Base-by-base conservation (phyloP, 2,797 vertebrate species). In the Pelobates cultripes region DNA sequence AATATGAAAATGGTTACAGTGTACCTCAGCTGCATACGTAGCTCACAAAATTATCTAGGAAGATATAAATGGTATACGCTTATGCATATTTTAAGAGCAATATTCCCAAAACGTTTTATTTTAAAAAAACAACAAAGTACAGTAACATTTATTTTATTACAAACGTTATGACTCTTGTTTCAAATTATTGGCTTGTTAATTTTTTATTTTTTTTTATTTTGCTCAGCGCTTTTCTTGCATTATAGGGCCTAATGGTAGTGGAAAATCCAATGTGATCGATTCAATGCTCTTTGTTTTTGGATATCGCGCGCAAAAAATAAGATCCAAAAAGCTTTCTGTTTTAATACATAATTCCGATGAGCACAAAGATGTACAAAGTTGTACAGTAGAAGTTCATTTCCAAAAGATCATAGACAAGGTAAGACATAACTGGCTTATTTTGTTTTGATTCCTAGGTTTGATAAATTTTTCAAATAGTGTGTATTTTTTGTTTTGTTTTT, bases 231-330 rank as follows among this genome's bases (percentile, higher is more conserved):
- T 99, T 89, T 98, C 98, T 3, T 99, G 98, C 85, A 99, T 99
- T 91, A 96, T 99, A 89, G 98, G 98, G 74, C 98, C 98, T 72
- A 99, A 99, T 84, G 98, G 98, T 88, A 99, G 98, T 84, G 98
- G 98, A 70, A 99, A 99, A 92, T 99, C 98, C 89, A 99, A 99
- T 85, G 95, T 99, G 87, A 99, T 99, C 86, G 98, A 99, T 92
- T 97, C 98, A 5, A 97, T 99, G 97, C 97, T 99, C 72, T 99
- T 99, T 94, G 98, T 99, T 42, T 99, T 99, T 88, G 98, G 98
- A 77, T 99, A 99, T 86, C 96, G 98, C 91, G 98, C 98, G 80
- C 96, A 99, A 93, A 99, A 99, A 94, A 99, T 99, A 89, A 90
- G 98, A 86, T 99, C 97, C 53, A 99, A 99, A 94, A 99, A 99